phyloP scores from a whole-genome alignment of 2,113 vertebrate species.

The Scolopax mira region DNA sequence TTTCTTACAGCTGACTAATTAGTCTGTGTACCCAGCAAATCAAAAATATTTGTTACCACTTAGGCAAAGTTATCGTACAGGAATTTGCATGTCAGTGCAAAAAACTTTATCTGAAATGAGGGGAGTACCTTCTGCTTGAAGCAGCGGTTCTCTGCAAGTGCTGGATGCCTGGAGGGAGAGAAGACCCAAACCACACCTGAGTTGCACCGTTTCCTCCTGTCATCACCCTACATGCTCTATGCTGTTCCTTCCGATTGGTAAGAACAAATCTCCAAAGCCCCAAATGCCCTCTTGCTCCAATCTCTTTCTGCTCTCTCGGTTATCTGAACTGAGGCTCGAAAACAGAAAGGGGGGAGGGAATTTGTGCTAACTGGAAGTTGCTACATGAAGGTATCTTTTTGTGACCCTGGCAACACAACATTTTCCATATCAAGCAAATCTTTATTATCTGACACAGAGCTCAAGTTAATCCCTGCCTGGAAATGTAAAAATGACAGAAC shows the following conservation, averaged over 20 bases:
- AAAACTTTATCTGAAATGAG: not conserved
- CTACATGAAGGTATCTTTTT: not conserved
- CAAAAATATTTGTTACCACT: slow-evolving; percentile 51
- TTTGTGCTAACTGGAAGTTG: not conserved
- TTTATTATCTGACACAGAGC: not conserved
- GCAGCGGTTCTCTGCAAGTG: not conserved
- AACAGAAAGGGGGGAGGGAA: not conserved
- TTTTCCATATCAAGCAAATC: not conserved
- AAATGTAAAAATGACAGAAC: not conserved
- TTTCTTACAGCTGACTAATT: slow-evolving; percentile 66
- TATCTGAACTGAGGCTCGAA: not conserved
- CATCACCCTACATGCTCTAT: not conserved
- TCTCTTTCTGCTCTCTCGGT: not conserved
- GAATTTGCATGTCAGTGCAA: not conserved
- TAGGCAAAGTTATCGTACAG: not conserved
- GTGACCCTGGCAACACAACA: not conserved
- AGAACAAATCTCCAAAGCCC: not conserved
- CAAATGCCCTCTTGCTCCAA: not conserved
- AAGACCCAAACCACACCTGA: not conserved
- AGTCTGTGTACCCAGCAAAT: slow-evolving; percentile 41
- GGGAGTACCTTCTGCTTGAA: not conserved
- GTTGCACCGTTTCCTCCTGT: not conserved
- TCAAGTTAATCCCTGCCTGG: not conserved
- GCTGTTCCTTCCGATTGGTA: not conserved
- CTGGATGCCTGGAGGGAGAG: not conserved